phyloP scores from a whole-genome alignment of 2,113 vertebrate species.

The Chrysemys picta region DNA sequence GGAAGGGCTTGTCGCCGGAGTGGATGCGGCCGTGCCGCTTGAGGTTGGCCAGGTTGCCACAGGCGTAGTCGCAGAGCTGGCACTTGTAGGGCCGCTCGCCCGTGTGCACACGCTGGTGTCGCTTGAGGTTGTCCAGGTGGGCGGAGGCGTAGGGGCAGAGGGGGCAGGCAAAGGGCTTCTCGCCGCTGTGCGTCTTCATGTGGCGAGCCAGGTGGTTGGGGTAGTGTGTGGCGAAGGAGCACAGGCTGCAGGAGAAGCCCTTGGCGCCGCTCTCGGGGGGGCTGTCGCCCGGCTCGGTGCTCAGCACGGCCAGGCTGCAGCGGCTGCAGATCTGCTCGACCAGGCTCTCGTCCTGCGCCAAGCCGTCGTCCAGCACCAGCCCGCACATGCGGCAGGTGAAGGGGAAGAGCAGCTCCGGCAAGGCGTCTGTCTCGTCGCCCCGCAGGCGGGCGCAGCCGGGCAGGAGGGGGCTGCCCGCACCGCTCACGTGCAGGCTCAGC shows the following conservation, averaged over 20 bases:
- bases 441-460: slow-evolving; percentile 80
- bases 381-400: slow-evolving; percentile 93
- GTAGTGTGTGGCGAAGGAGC: slow-evolving; percentile 96
- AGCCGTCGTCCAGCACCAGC: slow-evolving; percentile 87
- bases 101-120: slow-evolving; percentile 93
- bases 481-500: slow-evolving; percentile 74
- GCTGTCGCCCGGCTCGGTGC: slow-evolving; percentile 84
- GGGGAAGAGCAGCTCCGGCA: slow-evolving; percentile 90
- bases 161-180: slow-evolving; percentile 96
- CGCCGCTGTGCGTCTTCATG: slow-evolving; percentile 98
- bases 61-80: slow-evolving; percentile 93
- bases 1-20: slow-evolving; percentile 96
- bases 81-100: slow-evolving; percentile 95
- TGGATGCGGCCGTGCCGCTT: slow-evolving; percentile 96
- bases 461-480: slow-evolving; percentile 73
- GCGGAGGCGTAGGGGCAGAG: slow-evolving; percentile 95
- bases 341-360: slow-evolving; percentile 83
- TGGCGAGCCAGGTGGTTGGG: slow-evolving; percentile 96
- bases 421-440: slow-evolving; percentile 68
- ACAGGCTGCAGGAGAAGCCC: slow-evolving; percentile 92
- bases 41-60: slow-evolving; percentile 97
- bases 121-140: slow-evolving; percentile 97
- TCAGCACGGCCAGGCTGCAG: slow-evolving; percentile 88
- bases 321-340: slow-evolving; percentile 89
- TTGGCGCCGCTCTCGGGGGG: slow-evolving; percentile 77